Evolutionary conservation across 2,888 invertebrate species (phyloP).

Genomic region (Alloplasta piceator): DNA sequence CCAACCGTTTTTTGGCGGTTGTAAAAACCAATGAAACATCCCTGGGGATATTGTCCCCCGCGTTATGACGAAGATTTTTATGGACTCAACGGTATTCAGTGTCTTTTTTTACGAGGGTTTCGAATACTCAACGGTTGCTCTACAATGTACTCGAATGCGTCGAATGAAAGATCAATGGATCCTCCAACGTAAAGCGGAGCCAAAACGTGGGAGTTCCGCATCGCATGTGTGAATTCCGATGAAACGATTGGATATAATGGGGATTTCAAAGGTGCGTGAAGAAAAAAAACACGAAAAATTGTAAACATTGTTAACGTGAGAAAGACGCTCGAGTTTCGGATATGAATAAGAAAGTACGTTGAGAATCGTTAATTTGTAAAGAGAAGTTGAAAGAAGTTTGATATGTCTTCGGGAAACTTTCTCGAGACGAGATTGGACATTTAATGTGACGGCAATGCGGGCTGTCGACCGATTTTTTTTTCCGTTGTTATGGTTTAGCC

Average conservation of each 20-base stretch:
- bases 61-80: constrained; percentile 18
- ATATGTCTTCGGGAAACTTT: constrained; percentile 20
- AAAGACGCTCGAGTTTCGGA: constrained; percentile 29
- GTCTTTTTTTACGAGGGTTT: constrained; percentile 51
- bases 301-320: constrained; percentile 45
- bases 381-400: constrained; percentile 3
- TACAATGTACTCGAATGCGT: constrained; percentile 18
- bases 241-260: constrained; percentile 36
- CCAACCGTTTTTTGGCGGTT: constrained; percentile 38
- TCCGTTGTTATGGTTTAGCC: background rate
- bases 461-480: constrained; percentile 16
- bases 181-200: background rate
- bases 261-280: background rate
- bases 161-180: constrained; percentile 47
- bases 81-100: constrained; percentile 39
- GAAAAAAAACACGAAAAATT: constrained; percentile 4
- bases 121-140: constrained; percentile 1
- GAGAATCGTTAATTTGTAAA: constrained; percentile 24
- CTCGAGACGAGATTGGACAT: constrained; percentile 50
- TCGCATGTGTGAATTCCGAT: constrained; percentile 58
- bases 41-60: constrained; percentile 26
- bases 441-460: constrained; percentile 42
- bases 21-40: constrained; percentile 35
- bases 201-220: constrained; percentile 61
- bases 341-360: constrained; percentile 33